Evolutionary conservation across 2,797 vertebrate species (phyloP), one percentile per base, ranked within the genome.

Genomic region (Acrossocheilus wenchowensis): DNA sequence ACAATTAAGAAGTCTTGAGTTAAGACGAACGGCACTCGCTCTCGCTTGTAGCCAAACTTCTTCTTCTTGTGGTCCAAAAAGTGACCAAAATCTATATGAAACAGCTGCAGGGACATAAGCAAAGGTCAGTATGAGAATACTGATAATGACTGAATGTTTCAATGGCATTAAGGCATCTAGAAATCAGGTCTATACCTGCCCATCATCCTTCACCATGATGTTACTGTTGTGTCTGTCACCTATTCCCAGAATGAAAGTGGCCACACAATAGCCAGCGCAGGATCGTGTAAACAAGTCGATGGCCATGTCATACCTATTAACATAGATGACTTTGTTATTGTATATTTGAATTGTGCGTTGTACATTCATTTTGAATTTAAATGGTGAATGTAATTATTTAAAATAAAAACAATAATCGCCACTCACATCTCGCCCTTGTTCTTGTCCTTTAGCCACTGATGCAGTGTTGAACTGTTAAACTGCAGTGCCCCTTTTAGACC

Each of bases 21-120:
- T 81, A 97, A 91, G 2, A 97, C 96, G 66, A 97, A 97, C n/a
- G 96, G 96, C 7, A 97, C 96, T 0, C 96, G 92, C 85, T 97
- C 96, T 68, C 96, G 93, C 90, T 97, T 97, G 93, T 97, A 97
- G 52, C 96, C 96, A 90, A 97, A 97, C 83, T 97, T 97, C 91
- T 97, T 97, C 92, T 97, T 97, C 92, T 97, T 97, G 87, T 97
- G 96, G 91, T 97, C 96, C 91, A 97, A 91, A 89, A 97, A 97
- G 88, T 97, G 96, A 11, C 96, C 96, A 79, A 96, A 97, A 86
- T 97, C 96, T 83, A 97, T 96, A 74, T 97, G 96, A 91, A 97
- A 97, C 89, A 97, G 92, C 96, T 97, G 88, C 30, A 66, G 34
- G 72, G 77, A 81, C 2, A 66, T 8, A 83, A 19, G 10, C 0